These are phyloP conservation scores for Danaus plexippus DNA, from an alignment of 1,140 invertebrate genomes.

Conservation along the genomic window DNA sequence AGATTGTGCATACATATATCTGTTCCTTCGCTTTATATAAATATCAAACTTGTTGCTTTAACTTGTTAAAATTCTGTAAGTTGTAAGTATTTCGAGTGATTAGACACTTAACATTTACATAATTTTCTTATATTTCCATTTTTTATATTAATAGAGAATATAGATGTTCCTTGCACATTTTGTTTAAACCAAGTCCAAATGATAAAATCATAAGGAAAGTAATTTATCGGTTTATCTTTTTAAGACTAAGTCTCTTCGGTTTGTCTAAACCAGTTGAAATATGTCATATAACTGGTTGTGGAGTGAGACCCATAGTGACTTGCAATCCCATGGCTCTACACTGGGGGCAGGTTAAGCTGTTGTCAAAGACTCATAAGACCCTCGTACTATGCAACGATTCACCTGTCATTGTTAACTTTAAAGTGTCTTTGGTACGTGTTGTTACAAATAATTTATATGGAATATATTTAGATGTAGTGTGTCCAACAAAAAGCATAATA, in stretches of 20 bases:
- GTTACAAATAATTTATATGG: neutral
- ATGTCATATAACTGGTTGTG: constrained; percentile 48
- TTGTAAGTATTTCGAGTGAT: no score
- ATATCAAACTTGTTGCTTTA: no score
- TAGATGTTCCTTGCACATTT: no score
- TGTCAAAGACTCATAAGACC: constrained; percentile 40
- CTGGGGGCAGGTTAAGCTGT: constrained; percentile 55
- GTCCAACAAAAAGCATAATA: constrained; percentile 2
- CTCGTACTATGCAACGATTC: constrained; percentile 57
- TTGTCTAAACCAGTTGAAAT: constrained; percentile 42
- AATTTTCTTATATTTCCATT: no score
- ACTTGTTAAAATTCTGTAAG: no score
- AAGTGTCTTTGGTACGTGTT: constrained; percentile 41
- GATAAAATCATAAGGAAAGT: no score
- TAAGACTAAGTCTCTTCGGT: constrained; percentile 52
- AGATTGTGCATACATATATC: no score
- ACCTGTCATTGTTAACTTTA: constrained; percentile 48
- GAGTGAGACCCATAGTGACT: constrained; percentile 56
- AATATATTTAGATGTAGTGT: neutral
- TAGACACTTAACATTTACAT: no score
- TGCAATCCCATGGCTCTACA: constrained; percentile 43
- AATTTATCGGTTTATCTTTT: constrained; percentile 3
- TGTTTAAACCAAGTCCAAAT: no score
- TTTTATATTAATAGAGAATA: no score
- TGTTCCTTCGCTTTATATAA: no score